Evolutionary conservation across 2,888 invertebrate species (phyloP), one percentile per base, ranked within the genome.

Genomic region (Anodontia alba): DNA sequence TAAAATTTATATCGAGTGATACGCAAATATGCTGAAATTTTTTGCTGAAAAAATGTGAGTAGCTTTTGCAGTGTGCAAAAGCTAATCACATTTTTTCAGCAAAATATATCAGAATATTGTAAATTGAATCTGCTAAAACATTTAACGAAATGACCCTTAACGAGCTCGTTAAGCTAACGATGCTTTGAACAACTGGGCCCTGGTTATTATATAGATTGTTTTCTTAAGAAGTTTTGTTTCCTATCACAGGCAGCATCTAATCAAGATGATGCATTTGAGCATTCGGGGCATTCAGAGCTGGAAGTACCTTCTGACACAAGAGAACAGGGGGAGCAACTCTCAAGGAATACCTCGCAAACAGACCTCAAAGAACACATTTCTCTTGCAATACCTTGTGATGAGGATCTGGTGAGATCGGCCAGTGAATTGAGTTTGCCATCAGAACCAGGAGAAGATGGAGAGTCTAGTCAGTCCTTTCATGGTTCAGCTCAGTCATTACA

Each of bases 381-480:
- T 10, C 76, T 86, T 73, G 76, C 74, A 7, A 83, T 86, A 26
- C 83, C 78, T 0, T 71, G 67, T 33, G 79, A 81, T 23, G 81
- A 79, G 7, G 78, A 73, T 46, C 46, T 81, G 23, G 79, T 73
- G 10, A 49, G 83, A 73, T 86, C 90, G 15, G 81, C 88, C 12
- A 92, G 92, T 90, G 92, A 92, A 67, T 70, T 82, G 36, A 86
- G 69, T 23, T 20, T 69, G 3, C 43, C 69, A 1, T 69, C 87
- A 26, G 91, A 91, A 46, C 69, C 90, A 49, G 78, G 78, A 49
- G 57, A 66, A 2, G 80, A 76, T 20, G 62, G 49, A 38, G 74
- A 77, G 62, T 66, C 73, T 12, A 54, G 75, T n/a, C 66, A 54
- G 81, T 23, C 81, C 78, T 3, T 82, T 8, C 81, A 85, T 7